phyloP scores from a whole-genome alignment of 2,113 vertebrate species.

The Edolisoma coerulescens region DNA sequence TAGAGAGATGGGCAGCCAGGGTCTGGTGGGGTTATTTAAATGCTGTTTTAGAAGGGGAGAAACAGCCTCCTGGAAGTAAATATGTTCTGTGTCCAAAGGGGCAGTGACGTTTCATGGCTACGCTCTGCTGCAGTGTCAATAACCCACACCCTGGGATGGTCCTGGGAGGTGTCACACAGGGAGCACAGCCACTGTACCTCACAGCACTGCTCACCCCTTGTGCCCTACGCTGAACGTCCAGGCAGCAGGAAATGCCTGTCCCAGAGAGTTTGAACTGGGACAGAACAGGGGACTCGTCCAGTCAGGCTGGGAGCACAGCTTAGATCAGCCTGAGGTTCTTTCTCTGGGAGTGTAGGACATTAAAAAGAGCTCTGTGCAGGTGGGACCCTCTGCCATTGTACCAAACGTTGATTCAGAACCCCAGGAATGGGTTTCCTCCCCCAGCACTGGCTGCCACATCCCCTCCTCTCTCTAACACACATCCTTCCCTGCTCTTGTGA shows the following conservation, averaged over 20 bases:
- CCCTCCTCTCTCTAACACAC: neutral
- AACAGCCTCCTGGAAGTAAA: neutral
- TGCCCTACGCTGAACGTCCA: accelerated
- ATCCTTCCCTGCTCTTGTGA: accelerated
- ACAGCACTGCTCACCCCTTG: neutral
- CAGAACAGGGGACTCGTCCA: neutral
- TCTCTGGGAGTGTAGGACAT: neutral
- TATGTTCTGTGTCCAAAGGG: neutral
- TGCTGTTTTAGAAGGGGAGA: neutral
- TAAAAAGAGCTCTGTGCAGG: neutral
- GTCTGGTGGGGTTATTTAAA: neutral
- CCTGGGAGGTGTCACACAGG: neutral
- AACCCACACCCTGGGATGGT: neutral
- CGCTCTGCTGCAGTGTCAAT: neutral
- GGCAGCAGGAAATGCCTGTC: neutral
- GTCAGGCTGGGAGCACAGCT: neutral
- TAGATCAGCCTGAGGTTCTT: neutral
- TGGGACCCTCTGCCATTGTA: neutral
- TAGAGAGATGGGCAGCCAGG: neutral
- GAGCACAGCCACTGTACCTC: neutral
- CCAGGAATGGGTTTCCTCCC: neutral
- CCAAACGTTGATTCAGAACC: neutral
- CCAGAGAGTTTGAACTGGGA: neutral
- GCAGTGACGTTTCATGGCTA: neutral
- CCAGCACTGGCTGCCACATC: neutral